These are phyloP conservation scores for Lethenteron camtschaticum DNA, from an alignment of 2,113 vertebrate genomes.

Conservation along the genomic window DNA sequence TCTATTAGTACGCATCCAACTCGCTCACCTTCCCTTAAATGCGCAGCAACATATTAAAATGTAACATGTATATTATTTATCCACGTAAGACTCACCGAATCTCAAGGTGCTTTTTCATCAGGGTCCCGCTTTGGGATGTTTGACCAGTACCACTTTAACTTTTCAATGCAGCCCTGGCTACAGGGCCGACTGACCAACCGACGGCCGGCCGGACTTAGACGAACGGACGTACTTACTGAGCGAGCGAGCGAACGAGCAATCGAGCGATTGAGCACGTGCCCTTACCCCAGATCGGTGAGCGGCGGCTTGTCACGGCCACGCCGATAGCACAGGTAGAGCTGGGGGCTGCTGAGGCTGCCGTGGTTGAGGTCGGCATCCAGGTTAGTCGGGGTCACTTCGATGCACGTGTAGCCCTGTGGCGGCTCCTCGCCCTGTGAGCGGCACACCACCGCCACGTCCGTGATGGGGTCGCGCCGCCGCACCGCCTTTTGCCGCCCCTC, in stretches of 20 bases:
- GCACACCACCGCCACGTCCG: constrained; percentile 78
- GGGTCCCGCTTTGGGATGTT: no score
- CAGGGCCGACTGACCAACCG: no score
- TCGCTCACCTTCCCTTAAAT: no score
- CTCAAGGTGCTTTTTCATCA: no score
- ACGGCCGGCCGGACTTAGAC: background rate
- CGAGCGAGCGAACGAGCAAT: background rate
- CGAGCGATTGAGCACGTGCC: background rate
- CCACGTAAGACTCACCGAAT: no score
- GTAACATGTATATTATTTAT: no score
- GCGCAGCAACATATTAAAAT: no score
- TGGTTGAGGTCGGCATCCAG: constrained; percentile 88
- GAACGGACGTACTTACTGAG: background rate
- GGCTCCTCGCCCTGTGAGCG: constrained; percentile 63
- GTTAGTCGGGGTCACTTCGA: constrained; percentile 60
- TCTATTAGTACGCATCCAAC: no score
- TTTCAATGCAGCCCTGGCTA: no score
- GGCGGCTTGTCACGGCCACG: constrained; percentile 59
- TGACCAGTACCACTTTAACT: no score
- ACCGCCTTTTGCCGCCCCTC: constrained; percentile 48
- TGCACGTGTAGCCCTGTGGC: constrained; percentile 79
- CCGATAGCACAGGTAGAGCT: constrained; percentile 82
- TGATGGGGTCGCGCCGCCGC: constrained; percentile 80
- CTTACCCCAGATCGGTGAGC: constrained; percentile 66
- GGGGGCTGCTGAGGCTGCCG: constrained; percentile 86